phyloP scores from a whole-genome alignment of 1,140 invertebrate species.

The Chironomus tepperi region DNA sequence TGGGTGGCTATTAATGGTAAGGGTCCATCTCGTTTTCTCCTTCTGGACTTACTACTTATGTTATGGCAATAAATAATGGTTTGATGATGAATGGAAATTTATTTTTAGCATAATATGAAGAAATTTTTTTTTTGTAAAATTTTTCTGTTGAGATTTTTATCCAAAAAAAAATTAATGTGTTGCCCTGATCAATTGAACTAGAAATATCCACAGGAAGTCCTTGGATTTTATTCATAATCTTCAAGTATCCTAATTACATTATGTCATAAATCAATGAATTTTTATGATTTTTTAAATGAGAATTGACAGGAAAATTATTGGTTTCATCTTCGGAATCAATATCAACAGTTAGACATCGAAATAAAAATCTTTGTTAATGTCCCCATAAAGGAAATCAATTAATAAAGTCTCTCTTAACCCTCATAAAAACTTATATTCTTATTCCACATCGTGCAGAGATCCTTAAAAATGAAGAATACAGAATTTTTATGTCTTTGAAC shows the following conservation, averaged over 20 bases:
- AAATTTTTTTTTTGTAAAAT: no score
- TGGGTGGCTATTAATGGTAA: no score
- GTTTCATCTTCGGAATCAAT: not conserved
- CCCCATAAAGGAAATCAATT: constrained; percentile 10
- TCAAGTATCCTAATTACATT: not conserved
- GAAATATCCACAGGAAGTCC: no score
- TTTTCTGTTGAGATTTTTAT: no score
- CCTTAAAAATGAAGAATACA: not conserved
- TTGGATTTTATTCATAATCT: no score
- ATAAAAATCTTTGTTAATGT: not conserved
- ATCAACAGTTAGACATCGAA: not conserved
- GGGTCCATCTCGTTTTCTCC: no score
- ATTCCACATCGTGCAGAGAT: not conserved
- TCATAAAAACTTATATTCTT: constrained; percentile 2
- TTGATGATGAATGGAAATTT: no score
- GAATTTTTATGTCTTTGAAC: constrained; percentile 13
- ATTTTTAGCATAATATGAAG: no score
- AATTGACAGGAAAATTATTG: constrained; percentile 16
- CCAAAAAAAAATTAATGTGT: no score
- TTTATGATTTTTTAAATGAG: constrained; percentile 21
- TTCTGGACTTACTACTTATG: no score
- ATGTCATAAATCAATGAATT: constrained; percentile 12
- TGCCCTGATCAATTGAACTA: no score
- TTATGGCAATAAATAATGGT: no score
- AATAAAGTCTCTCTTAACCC: not conserved